phyloP scores from a whole-genome alignment of 2,797 vertebrate species.

The Melopsittacus undulatus region DNA sequence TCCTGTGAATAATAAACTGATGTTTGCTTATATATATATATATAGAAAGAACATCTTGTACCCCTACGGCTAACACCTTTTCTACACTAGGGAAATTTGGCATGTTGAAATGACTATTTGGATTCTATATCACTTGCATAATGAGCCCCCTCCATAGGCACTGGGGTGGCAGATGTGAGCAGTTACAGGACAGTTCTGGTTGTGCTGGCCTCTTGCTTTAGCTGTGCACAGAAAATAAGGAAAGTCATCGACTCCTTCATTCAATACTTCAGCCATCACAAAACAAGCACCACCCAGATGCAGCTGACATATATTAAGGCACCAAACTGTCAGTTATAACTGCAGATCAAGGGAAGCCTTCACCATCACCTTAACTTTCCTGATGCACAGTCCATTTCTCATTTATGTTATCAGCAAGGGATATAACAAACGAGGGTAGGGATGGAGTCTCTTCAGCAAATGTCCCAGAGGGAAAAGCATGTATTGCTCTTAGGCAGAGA shows the following conservation, averaged over 20 bases:
- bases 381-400: not conserved
- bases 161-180: not conserved
- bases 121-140: not conserved
- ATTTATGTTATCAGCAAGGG: not conserved
- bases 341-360: not conserved
- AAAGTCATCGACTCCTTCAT: not conserved
- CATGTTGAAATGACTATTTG: not conserved
- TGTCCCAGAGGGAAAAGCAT: not conserved
- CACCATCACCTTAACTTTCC: not conserved
- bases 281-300: not conserved
- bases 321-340: not conserved
- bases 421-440: not conserved
- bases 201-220: not conserved
- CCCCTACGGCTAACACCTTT: not conserved
- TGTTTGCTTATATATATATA: conserved; percentile 1
- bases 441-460: not conserved
- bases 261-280: not conserved
- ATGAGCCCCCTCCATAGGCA: rapidly evolving
- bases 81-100: not conserved
- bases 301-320: not conserved
- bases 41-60: conserved; percentile 31
- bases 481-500: not conserved
- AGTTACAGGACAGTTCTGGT: not conserved
- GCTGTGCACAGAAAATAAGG: not conserved
- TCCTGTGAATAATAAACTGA: conserved; percentile 23